Conservation (phyloP, 1,140 invertebrate species). For the Lasaia peninsularis region DNA sequence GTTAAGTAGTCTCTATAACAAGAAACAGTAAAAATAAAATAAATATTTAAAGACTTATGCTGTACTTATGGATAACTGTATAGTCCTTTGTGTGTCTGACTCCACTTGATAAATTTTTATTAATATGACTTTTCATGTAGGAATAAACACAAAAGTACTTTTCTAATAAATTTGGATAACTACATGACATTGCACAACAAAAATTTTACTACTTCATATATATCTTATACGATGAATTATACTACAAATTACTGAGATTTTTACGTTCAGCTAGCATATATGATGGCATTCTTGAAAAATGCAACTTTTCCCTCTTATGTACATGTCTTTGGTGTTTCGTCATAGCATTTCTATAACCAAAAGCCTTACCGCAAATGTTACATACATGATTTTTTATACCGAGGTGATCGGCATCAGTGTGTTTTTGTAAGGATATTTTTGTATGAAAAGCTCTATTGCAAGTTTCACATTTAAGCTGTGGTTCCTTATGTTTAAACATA, state of each 20-base stretch:
- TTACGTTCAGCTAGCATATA: conserved; percentile 26
- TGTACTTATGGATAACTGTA: too few species aligned
- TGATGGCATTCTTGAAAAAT: conserved; percentile 47
- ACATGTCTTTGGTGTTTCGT: conserved; percentile 73
- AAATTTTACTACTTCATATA: neutral
- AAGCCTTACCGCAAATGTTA: conserved; percentile 73
- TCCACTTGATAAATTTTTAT: too few species aligned
- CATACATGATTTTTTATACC: conserved; percentile 76
- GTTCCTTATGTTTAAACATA: conserved; percentile 60
- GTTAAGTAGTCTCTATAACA: too few species aligned
- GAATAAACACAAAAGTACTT: too few species aligned
- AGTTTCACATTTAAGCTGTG: conserved; percentile 54
- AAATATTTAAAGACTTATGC: too few species aligned
- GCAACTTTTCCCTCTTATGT: conserved; percentile 67
- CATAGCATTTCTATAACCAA: conserved; percentile 73
- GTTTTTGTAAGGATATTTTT: conserved; percentile 48
- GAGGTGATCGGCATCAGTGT: conserved; percentile 70
- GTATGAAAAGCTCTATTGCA: conserved; percentile 60
- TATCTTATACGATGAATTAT: neutral
- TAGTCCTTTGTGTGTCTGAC: too few species aligned
- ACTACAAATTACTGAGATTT: neutral
- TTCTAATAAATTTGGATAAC: too few species aligned
- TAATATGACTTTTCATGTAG: too few species aligned
- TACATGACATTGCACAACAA: too few species aligned
- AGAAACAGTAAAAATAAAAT: too few species aligned